Base-by-base conservation (phyloP, 2,797 vertebrate genomes). In the Clarias platycephalus region DNA sequence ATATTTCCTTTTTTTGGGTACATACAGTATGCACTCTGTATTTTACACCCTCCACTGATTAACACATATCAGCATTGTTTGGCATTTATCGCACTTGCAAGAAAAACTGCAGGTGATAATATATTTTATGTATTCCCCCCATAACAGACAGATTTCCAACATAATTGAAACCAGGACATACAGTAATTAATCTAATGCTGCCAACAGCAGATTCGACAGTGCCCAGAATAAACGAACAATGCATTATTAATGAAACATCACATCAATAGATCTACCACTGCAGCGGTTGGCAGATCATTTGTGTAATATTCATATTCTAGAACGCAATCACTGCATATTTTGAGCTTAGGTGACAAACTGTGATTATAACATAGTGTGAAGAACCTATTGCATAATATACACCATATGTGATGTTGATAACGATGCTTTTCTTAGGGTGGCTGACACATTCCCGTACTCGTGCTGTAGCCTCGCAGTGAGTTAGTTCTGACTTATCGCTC, bases 401-500 rank as follows among this genome's bases (percentile, higher is more conserved):
- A 57, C n/a, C 58, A 28, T 66, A 31, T 82, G 74, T 60, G 62
- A 66, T 62, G 44, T 5, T 64, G 55, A 37, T 34, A n/a, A 20
- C 77, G 74, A 44, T 60, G 81, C 15, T 74, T 74, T 74, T 5
- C 6, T 85, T 71, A 83, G 8, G 58, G 7, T 70, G 74, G n/a
- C 40, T 26, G 24, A 79, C 7, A 44, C 68, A 80, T 72, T 83
- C 80, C 40, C 63, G 58, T 60, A 80, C 74, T 37, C 62, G 57
- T 40, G 24, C 74, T 70, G 31, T 80, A 83, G 34, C 67, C 63
- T 53, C 67, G 74, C 83, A 76, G 78, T 82, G 78, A 84, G 74
- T 85, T 85, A 81, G 62, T 53, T 80, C 71, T 79, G 86, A 85
- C 81, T 85, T 86, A 86, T 80, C 81, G 75, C 78, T 84, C 64